Base-by-base conservation (phyloP, 2,113 vertebrate species). In the Panthera leo region DNA sequence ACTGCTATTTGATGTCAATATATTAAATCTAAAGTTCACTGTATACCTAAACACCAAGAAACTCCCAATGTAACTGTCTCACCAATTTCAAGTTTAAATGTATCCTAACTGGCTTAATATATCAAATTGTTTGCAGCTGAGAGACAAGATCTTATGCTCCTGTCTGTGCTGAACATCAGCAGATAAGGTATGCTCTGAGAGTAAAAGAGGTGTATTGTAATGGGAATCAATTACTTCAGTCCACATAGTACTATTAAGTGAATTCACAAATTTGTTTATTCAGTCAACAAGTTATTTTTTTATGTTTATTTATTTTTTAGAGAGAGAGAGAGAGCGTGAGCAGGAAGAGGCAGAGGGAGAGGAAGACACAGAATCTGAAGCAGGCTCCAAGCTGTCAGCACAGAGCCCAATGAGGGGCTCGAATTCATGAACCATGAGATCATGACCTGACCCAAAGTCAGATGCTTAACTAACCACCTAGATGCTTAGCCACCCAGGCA, bases 1-100 rank as follows among this genome's bases (percentile, higher is more conserved):
- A 42, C 25, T n/a, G 94, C 39, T 92, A 86, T 61, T 55, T 89
- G 83, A 63, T 85, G 34, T 29, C 3, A 92, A 14, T 58, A 76
- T 48, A 92, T 29, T 42, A 76, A 42, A 34, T n/a, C 53, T 88
- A 71, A 23, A 86, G 34, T 70, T 87, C 58, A 89, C 25, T 42
- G 1, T 51, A 76, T 27, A 89, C 11, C 48, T 4, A 85, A 85
- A 91, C 5, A 51, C 29, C 51, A 89, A 53, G 27, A 86, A 89
- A 55, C 19, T 82, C 36, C 13, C 39, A 29, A 58, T 42, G 12
- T 58, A 78, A 96, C 23, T 70, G 27, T 39, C 18, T 84, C 75
- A 68, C 48, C n/a, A 45, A 83, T 39, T 86, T 39, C 42, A 84
- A 85, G 23, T 73, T 97, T 91, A 91, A 91, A 55, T 95, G n/a